Percentiles rank a stretch among this genome's conserved stretches.
Evolutionary conservation across 2,888 invertebrate species (phyloP).

Genomic region (Tinea trinotella): DNA sequence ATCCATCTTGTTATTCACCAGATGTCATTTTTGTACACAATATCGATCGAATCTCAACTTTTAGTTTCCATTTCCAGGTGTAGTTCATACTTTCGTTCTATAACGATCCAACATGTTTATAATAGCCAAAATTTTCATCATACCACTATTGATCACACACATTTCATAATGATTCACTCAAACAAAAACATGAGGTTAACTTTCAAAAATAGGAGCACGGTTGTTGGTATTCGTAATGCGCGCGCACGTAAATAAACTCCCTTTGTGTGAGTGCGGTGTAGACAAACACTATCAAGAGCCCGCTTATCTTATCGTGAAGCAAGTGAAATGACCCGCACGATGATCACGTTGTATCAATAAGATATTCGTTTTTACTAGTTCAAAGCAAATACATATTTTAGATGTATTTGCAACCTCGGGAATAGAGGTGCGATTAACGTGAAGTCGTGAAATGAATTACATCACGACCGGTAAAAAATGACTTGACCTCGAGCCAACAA

Average conservation of each 20-base stretch:
- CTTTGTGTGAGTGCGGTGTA: not conserved
- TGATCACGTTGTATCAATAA: not conserved
- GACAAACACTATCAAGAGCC: not conserved
- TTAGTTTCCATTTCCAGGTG: not conserved
- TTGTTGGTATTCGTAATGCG: not conserved
- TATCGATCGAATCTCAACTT: not conserved
- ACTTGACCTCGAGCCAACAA: not conserved
- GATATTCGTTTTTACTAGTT: too few relatives aligned
- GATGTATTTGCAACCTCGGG: not conserved
- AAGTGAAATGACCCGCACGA: not conserved
- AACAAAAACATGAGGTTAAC: constrained; percentile 50
- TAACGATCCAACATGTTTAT: too few relatives aligned
- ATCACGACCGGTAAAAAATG: constrained; percentile 5
- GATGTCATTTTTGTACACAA: not conserved
- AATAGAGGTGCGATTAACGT: not conserved
- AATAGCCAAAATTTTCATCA: too few relatives aligned
- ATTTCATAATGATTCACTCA: constrained; percentile 1
- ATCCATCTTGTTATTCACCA: constrained; percentile 9
- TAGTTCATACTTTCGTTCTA: not conserved
- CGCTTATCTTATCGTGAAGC: constrained; percentile 1
- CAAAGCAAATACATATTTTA: too few relatives aligned
- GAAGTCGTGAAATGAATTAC: constrained; percentile 11
- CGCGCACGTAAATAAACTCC: constrained; percentile 16
- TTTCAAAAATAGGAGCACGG: constrained; percentile 25
- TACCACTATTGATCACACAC: not conserved